Percentiles rank a stretch among this genome's conserved stretches.
Evolutionary conservation across 37 sponge, comb jelly and placozoan genomes (phyloP).

Genomic region (Diacarnus erythraeanus): DNA sequence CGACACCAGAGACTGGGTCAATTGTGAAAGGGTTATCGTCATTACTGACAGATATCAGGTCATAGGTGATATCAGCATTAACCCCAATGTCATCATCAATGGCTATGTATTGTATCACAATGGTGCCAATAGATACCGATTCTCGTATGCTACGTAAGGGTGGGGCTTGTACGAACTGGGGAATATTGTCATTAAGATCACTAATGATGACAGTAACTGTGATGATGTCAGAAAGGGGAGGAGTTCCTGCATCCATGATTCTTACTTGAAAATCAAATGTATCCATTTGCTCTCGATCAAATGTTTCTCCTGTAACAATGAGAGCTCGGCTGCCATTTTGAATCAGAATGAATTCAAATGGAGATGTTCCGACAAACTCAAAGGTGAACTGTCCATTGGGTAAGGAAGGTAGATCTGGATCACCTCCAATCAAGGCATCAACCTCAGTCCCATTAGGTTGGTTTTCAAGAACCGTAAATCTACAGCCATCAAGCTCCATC

Average conservation of each 20-base stretch:
- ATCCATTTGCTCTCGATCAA: slow-evolving; percentile 22
- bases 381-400: slow-evolving; percentile 51
- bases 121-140: background rate
- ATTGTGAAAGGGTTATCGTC: slow-evolving; percentile 9
- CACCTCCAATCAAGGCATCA: slow-evolving; percentile 22
- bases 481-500: slow-evolving; percentile 8
- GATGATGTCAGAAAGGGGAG: background rate
- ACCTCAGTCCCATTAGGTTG: slow-evolving; percentile 11
- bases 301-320: background rate
- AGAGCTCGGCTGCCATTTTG: slow-evolving; percentile 7
- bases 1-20: background rate
- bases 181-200: slow-evolving; percentile 77
- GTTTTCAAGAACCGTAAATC: slow-evolving; percentile 35
- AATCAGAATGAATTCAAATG: slow-evolving; percentile 9
- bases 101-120: slow-evolving; percentile 32
- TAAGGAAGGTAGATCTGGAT: slow-evolving; percentile 34
- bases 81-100: slow-evolving; percentile 64
- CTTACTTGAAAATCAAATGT: slow-evolving; percentile 26
- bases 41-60: background rate
- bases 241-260: slow-evolving; percentile 40
- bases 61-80: slow-evolving; percentile 62
- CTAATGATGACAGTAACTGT: slow-evolving; percentile 27
- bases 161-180: slow-evolving; percentile 44
- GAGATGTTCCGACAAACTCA: slow-evolving; percentile 1
- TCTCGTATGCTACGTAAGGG: slow-evolving; percentile 17